These are phyloP conservation scores for Philereme transversata DNA, from an alignment of 2,888 invertebrate genomes.

Conservation along the genomic window DNA sequence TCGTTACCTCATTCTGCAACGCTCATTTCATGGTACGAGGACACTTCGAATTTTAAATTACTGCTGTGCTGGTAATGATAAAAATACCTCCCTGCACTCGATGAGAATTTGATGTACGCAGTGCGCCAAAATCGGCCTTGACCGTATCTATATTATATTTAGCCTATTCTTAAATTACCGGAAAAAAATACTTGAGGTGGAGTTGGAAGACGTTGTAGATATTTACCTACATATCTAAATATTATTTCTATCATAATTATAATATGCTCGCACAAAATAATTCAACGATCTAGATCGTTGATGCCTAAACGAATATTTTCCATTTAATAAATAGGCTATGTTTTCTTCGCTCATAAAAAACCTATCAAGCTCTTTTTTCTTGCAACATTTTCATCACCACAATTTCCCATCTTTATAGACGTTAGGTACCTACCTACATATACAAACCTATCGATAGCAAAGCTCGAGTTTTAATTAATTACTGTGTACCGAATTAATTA, in stretches of 20 bases:
- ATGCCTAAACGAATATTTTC: too few relatives aligned
- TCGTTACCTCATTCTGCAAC: constrained; percentile 65
- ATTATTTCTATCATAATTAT: neutral
- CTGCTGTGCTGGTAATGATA: constrained; percentile 38
- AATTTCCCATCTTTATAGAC: neutral
- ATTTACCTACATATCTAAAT: neutral
- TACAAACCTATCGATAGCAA: constrained; percentile 9
- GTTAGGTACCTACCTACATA: neutral
- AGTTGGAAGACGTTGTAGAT: too few relatives aligned
- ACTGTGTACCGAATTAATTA: constrained; percentile 36
- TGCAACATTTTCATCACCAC: too few relatives aligned
- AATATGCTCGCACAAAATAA: too few relatives aligned
- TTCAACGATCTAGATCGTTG: too few relatives aligned
- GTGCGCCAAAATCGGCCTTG: constrained; percentile 14
- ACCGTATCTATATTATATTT: constrained; percentile 6
- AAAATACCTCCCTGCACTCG: constrained; percentile 28
- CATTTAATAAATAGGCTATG: too few relatives aligned
- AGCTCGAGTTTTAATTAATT: constrained; percentile 32
- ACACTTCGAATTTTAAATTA: constrained; percentile 52
- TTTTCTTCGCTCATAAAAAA: too few relatives aligned
- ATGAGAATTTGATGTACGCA: constrained; percentile 24
- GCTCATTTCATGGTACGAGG: constrained; percentile 61
- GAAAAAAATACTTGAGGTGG: too few relatives aligned
- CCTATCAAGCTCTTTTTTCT: neutral
- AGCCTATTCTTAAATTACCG: too few relatives aligned